These are phyloP conservation scores for Scaptomyza cyrtandrae DNA, from an alignment of 2,888 invertebrate species.

Conservation along the genomic window DNA sequence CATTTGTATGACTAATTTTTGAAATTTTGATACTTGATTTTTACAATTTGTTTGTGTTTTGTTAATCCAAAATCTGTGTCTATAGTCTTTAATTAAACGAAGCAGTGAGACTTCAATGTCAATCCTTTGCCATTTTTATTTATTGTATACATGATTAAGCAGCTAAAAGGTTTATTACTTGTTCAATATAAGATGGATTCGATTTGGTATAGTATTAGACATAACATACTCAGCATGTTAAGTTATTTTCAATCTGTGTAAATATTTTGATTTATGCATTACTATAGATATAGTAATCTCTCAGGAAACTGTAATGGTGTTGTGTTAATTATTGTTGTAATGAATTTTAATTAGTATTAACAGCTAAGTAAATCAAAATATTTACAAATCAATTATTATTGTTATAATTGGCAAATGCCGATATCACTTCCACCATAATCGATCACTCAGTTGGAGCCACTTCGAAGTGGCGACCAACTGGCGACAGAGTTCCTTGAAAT, in stretches of 20 bases:
- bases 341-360: slow-evolving; percentile 61
- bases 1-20: slow-evolving; percentile 20
- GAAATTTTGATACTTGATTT: neutral
- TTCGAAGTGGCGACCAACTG: slow-evolving; percentile 43
- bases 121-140: neutral
- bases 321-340: slow-evolving; percentile 55
- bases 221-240: slow-evolving; percentile 18
- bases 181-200: neutral
- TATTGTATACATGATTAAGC: neutral
- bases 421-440: slow-evolving; percentile 72
- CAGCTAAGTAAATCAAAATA: slow-evolving; percentile 69
- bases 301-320: slow-evolving; percentile 16
- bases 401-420: slow-evolving; percentile 63
- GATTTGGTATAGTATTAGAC: neutral
- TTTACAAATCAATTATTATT: slow-evolving; percentile 77
- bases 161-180: neutral
- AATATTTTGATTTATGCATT: slow-evolving; percentile 31
- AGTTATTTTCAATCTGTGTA: neutral
- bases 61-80: neutral
- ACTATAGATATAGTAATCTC: neutral
- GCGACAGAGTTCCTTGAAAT: slow-evolving; percentile 43
- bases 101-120: neutral
- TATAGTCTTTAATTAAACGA: neutral
- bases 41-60: neutral
- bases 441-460: slow-evolving; percentile 72